phyloP scores from a whole-genome alignment of 2,113 vertebrate genomes.

The Pelobates fuscus region DNA sequence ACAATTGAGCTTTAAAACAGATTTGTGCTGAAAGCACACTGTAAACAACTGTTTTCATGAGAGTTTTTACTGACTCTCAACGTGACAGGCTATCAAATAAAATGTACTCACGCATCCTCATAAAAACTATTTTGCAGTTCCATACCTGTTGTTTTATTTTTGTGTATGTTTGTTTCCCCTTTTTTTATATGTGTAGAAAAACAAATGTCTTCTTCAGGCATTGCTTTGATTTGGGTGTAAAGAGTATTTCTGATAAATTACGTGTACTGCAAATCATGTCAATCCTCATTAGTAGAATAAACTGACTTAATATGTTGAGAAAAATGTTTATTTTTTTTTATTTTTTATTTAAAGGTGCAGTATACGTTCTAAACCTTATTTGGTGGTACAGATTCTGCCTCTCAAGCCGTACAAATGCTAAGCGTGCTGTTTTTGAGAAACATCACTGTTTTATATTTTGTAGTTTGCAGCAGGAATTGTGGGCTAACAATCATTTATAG shows the following conservation, averaged over 20 bases:
- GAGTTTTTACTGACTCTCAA: slow-evolving; percentile 85
- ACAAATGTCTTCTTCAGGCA: slow-evolving; percentile 49
- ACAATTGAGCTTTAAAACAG: slow-evolving; percentile 99
- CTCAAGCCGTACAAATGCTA: no score
- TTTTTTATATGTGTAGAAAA: neutral
- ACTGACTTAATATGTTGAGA: neutral
- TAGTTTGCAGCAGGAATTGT: no score
- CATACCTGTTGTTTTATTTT: slow-evolving; percentile 43
- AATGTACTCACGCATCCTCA: slow-evolving; percentile 78
- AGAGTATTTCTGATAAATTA: slow-evolving; percentile 8
- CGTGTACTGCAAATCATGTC: neutral
- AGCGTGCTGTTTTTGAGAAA: no score
- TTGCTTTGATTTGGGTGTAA: slow-evolving; percentile 39
- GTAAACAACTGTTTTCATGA: slow-evolving; percentile 88
- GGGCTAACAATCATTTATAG: no score
- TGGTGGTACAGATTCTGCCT: no score
- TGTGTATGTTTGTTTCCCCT: neutral
- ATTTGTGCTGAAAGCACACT: slow-evolving; percentile 82
- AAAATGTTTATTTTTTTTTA: no score
- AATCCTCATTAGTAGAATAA: neutral
- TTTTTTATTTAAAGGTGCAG: no score
- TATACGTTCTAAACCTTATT: no score
- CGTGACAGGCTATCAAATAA: slow-evolving; percentile 87
- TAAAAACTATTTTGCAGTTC: slow-evolving; percentile 55
- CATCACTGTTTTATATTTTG: no score